phyloP scores from a whole-genome alignment of 2,113 vertebrate genomes.

The Tenrec ecaudatus region DNA sequence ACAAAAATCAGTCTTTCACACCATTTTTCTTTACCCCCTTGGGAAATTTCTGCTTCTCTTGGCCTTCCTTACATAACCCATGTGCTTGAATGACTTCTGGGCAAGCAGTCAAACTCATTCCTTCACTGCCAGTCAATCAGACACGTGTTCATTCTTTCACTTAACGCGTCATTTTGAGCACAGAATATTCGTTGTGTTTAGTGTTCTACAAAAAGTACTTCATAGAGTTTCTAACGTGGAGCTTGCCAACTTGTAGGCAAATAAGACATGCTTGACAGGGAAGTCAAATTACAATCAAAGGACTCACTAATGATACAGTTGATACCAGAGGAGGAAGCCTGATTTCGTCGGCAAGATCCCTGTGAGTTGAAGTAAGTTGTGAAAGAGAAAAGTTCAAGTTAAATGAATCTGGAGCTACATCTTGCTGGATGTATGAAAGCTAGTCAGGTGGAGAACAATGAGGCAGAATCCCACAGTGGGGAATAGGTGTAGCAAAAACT shows the following conservation, averaged over 20 bases:
- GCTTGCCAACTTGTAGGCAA: not conserved
- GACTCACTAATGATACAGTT: not conserved
- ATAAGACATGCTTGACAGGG: slow-evolving; percentile 10
- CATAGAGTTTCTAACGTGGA: not conserved
- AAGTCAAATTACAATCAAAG: not conserved
- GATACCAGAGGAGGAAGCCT: not conserved
- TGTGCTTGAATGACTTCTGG: slow-evolving; percentile 50
- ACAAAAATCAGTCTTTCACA: not conserved
- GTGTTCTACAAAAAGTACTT: not conserved
- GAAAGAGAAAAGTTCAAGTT: not conserved
- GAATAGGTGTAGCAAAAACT: not conserved
- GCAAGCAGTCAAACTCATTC: slow-evolving; percentile 33
- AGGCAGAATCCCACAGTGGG: not conserved
- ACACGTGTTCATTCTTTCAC: slow-evolving; percentile 28
- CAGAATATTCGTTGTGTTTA: slow-evolving; percentile 26
- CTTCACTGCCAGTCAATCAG: not conserved
- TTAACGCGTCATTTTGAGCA: slow-evolving; percentile 41
- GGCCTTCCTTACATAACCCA: not conserved
- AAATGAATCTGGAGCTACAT: not conserved
- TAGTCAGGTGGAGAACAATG: not conserved
- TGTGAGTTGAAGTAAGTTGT: not conserved
- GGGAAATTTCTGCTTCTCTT: slow-evolving; percentile 20
- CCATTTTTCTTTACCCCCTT: not conserved
- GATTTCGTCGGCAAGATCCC: not conserved
- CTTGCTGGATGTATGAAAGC: not conserved